These are phyloP conservation scores for Oryctes rhinoceros DNA, from an alignment of 1,140 invertebrate species.

Conservation along the genomic window DNA sequence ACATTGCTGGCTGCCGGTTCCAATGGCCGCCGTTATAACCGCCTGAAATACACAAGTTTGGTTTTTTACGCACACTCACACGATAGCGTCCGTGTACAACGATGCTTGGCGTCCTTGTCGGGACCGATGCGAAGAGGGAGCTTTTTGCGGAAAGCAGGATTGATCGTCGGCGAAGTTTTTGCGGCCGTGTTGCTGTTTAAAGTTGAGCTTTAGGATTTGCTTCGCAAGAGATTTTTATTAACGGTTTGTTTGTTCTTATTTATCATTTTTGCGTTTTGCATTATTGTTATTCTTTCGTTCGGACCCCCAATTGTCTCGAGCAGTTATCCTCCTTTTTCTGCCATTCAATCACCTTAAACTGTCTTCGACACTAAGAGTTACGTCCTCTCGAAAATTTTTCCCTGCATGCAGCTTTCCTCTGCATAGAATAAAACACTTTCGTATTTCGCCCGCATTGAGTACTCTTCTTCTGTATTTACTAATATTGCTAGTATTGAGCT, in stretches of 20 bases:
- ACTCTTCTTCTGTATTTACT: too few relatives aligned
- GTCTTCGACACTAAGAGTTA: not conserved
- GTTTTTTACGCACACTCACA: conserved; percentile 36
- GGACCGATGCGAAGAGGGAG: conserved; percentile 36
- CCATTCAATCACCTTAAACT: not conserved
- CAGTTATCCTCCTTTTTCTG: not conserved
- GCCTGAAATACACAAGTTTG: conserved; percentile 57
- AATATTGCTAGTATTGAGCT: too few relatives aligned
- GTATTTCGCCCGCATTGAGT: too few relatives aligned
- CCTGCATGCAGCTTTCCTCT: not conserved
- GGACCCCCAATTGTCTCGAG: not conserved
- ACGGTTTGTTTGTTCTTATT: conserved; percentile 42
- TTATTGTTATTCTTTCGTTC: conserved; percentile 28
- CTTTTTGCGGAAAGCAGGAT: conserved; percentile 56
- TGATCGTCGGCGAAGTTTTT: conserved; percentile 54
- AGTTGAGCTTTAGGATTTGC: conserved; percentile 53
- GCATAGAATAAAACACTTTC: too few relatives aligned
- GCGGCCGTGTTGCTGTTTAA: conserved; percentile 55
- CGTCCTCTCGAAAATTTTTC: not conserved
- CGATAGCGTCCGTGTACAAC: conserved; percentile 1
- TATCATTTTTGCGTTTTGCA: conserved; percentile 33
- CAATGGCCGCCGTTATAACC: conserved; percentile 51
- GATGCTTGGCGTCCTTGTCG: conserved; percentile 15
- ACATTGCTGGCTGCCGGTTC: conserved; percentile 54
- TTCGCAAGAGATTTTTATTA: conserved; percentile 42